phyloP scores from a whole-genome alignment of 2,888 invertebrate species.

The Entomobrya proxima region DNA sequence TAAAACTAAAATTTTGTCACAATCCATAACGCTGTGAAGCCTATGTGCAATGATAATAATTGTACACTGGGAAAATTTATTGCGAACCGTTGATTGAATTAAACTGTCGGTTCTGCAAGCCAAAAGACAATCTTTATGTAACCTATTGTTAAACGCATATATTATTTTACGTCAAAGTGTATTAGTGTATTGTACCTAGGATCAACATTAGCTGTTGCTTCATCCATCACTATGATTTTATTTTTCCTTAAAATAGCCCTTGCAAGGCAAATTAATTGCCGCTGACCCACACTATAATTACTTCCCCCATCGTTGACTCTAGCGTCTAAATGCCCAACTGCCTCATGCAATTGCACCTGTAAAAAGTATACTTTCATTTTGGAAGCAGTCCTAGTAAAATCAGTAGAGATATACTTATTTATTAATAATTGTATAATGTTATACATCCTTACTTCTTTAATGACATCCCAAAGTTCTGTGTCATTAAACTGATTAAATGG shows the following conservation, averaged over 20 bases:
- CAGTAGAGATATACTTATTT: no score
- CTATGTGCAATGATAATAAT: constrained; percentile 95
- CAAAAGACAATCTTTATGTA: constrained; percentile 59
- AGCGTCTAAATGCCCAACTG: constrained; percentile 82
- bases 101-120: constrained; percentile 85
- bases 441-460: constrained; percentile 86
- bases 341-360: constrained; percentile 81
- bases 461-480: constrained; percentile 88
- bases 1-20: constrained; percentile 91
- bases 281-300: constrained; percentile 59
- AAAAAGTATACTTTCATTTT: not conserved
- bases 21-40: constrained; percentile 94
- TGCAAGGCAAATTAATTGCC: constrained; percentile 62
- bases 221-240: constrained; percentile 59
- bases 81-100: constrained; percentile 89
- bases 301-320: constrained; percentile 81
- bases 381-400: no score
- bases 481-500: constrained; percentile 90
- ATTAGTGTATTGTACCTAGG: not conserved
- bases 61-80: constrained; percentile 88
- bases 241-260: constrained; percentile 59
- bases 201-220: constrained; percentile 58
- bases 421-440: no score
- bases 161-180: not conserved
- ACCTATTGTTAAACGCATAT: constrained; percentile 78